Conservation (phyloP, 2,797 vertebrate genomes). For the Synanceia verrucosa region DNA sequence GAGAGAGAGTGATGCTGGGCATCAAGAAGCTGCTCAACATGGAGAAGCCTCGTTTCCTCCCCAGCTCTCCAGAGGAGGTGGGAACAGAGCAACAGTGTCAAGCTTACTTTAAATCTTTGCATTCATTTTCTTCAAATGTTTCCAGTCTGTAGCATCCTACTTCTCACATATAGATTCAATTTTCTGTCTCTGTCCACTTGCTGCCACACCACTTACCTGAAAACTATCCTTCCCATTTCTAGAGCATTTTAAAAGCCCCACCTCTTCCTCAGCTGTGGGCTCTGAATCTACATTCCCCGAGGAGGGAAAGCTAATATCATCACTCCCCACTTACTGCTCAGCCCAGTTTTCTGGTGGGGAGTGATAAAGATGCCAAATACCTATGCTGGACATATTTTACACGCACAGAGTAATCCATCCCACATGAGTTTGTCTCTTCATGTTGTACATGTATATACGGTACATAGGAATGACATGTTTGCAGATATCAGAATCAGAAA, state of each 20-base stretch:
- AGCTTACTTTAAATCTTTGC: not conserved
- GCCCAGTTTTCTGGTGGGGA: not conserved
- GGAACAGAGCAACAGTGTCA: not conserved
- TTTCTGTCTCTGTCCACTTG: not conserved
- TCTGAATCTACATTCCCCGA: not conserved
- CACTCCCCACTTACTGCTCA: not conserved
- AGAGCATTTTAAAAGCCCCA: not conserved
- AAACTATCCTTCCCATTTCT: not conserved
- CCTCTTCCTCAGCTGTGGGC: not conserved
- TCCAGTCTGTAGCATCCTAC: too few relatives aligned
- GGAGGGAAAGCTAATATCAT: not conserved
- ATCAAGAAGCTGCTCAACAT: conserved; percentile 92
- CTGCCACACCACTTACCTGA: not conserved
- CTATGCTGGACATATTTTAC: not conserved
- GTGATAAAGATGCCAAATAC: not conserved
- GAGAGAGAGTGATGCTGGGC: conserved; percentile 88
- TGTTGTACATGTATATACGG: not conserved
- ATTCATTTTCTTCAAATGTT: not conserved
- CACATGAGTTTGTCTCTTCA: not conserved
- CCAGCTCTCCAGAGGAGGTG: conserved; percentile 85
- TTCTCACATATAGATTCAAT: not conserved
- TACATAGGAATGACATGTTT: too few relatives aligned
- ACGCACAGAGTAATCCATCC: not conserved
- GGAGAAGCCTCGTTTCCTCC: conserved; percentile 84
- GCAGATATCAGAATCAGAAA: too few relatives aligned